Conservation (phyloP, 2,113 vertebrate species). For the Australoheros scitulus region DNA sequence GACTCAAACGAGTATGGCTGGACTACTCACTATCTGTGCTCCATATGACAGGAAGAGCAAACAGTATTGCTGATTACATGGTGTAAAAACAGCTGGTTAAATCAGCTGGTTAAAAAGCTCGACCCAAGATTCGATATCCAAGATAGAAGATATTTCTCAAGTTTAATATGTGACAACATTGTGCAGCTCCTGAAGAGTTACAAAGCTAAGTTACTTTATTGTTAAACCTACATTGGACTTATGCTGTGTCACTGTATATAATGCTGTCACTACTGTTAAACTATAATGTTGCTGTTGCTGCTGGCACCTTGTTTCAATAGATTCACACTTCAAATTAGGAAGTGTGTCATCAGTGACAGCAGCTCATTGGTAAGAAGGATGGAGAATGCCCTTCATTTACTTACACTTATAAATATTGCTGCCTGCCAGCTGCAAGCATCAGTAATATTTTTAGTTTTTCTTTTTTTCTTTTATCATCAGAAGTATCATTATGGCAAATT, state of each 20-base stretch:
- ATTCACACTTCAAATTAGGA: not conserved
- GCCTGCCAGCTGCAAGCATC: not conserved
- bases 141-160: not conserved
- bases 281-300: not conserved
- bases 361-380: not conserved
- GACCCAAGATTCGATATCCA: not conserved
- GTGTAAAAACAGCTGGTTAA: not conserved
- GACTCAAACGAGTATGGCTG: not conserved
- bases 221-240: not conserved
- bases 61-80: no score
- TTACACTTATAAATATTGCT: not conserved
- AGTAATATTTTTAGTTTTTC: not conserved
- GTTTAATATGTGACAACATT: not conserved
- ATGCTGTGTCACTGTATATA: not conserved
- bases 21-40: not conserved
- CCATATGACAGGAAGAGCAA: not conserved
- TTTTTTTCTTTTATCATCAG: no score
- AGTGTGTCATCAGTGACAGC: not conserved
- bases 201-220: not conserved
- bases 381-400: not conserved
- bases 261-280: not conserved
- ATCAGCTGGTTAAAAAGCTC: not conserved
- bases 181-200: not conserved
- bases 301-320: not conserved
- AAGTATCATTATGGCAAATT: no score